Evolutionary conservation across 2,797 vertebrate species (phyloP).

Genomic region (Gymnoscopelus microlampas): DNA sequence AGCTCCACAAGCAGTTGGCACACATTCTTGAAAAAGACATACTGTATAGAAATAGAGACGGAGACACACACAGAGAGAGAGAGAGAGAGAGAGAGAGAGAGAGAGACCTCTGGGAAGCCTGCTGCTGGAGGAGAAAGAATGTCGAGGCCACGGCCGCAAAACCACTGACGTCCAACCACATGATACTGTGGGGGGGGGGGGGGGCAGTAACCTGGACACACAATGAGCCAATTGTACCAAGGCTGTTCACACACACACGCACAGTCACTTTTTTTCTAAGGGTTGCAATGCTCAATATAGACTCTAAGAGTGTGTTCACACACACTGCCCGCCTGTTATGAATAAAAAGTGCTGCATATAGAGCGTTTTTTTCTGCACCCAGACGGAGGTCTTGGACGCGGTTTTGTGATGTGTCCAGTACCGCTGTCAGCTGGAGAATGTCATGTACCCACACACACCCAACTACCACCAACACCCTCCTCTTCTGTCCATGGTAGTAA

Average conservation of each 20-base stretch:
- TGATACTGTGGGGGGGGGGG: conserved; percentile 54
- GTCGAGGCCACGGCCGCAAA: conserved; percentile 55
- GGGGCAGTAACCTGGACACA: conserved; percentile 63
- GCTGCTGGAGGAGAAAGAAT: conserved; percentile 30
- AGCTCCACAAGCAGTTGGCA: no score
- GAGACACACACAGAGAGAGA: conserved; percentile 23
- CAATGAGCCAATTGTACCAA: conserved; percentile 66
- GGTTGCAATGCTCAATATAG: background rate
- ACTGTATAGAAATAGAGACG: conserved; percentile 2
- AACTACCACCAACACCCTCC: no score
- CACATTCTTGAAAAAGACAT: no score
- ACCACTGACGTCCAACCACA: conserved; percentile 55
- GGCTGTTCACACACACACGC: conserved; percentile 26
- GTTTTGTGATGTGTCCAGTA: no score
- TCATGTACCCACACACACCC: no score
- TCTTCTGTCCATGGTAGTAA: no score
- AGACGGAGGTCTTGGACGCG: no score
- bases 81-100: conserved; percentile 12
- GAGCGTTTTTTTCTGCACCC: no score
- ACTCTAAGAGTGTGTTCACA: background rate
- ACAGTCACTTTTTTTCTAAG: conserved; percentile 15
- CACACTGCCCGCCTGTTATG: no score
- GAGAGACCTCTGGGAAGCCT: conserved; percentile 23
- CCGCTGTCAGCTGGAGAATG: no score
- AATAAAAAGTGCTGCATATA: no score